Conservation (phyloP, 1,140 invertebrate species). For the Drosophila albomicans region DNA sequence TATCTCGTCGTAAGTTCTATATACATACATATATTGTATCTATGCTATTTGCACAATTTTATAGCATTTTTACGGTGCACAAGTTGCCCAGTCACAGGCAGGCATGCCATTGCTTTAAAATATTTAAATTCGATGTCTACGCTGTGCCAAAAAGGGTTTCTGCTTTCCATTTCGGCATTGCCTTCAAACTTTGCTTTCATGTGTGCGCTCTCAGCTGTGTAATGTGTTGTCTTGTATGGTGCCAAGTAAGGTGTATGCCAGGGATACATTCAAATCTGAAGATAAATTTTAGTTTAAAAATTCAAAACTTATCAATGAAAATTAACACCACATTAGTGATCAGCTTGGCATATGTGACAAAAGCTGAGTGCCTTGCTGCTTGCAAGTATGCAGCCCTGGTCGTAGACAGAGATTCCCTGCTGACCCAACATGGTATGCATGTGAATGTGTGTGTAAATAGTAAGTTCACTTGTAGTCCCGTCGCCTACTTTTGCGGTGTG, state of each 20-base stretch:
- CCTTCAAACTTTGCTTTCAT: slow-evolving; percentile 13
- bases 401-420: slow-evolving; percentile 7
- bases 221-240: slow-evolving; percentile 44
- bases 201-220: slow-evolving; percentile 66
- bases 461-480: slow-evolving; percentile 58
- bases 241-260: slow-evolving; percentile 29
- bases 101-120: slow-evolving; percentile 58
- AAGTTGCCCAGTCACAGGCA: slow-evolving; percentile 54
- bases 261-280: background rate
- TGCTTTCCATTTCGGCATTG: slow-evolving; percentile 17
- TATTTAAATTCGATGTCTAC: slow-evolving; percentile 75
- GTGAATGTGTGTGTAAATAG: slow-evolving; percentile 33
- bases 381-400: slow-evolving; percentile 18
- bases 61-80: slow-evolving; percentile 77
- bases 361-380: background rate
- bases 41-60: slow-evolving; percentile 75
- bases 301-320: background rate
- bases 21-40: slow-evolving; percentile 50
- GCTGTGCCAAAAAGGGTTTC: slow-evolving; percentile 14
- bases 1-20: slow-evolving; percentile 27
- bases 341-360: background rate
- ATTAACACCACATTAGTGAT: background rate
- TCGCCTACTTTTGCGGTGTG: slow-evolving; percentile 75
- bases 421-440: background rate
- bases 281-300: background rate